Evolutionary conservation across 2,888 invertebrate genomes (phyloP).

Genomic region (Callyntrura sp.): DNA sequence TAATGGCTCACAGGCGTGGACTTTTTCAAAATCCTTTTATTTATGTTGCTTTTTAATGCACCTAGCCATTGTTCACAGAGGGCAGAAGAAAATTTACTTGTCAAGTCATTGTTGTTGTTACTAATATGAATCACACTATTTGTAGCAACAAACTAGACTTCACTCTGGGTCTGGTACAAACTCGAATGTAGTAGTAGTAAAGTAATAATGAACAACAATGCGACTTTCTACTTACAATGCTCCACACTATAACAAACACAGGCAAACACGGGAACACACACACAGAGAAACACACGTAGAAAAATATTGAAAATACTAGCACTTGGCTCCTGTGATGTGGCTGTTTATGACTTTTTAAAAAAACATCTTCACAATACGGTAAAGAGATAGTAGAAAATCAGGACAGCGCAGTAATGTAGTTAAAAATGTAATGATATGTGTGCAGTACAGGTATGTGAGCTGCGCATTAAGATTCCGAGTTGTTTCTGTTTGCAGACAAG

Average conservation of each 20-base stretch:
- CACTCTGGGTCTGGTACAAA: no score
- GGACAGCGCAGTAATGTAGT: neutral
- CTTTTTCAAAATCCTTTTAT: neutral
- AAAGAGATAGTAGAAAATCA: neutral
- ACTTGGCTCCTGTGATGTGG: neutral
- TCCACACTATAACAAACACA: no score
- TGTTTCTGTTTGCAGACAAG: no score
- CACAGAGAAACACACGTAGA: neutral
- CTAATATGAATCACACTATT: constrained; percentile 29
- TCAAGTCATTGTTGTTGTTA: constrained; percentile 24
- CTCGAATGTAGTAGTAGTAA: no score
- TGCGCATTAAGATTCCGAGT: no score
- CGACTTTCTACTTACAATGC: constrained; percentile 24
- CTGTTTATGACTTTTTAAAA: neutral
- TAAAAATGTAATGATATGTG: neutral
- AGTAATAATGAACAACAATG: neutral
- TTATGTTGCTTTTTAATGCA: neutral
- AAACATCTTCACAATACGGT: neutral
- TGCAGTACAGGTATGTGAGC: neutral
- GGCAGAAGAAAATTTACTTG: neutral
- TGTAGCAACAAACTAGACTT: no score
- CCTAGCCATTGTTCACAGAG: no score
- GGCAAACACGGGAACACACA: no score
- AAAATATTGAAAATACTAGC: constrained; percentile 9
- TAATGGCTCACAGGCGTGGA: neutral